These are phyloP conservation scores for Uropetala carovei DNA, from an alignment of 2,888 invertebrate genomes.

Conservation along the genomic window DNA sequence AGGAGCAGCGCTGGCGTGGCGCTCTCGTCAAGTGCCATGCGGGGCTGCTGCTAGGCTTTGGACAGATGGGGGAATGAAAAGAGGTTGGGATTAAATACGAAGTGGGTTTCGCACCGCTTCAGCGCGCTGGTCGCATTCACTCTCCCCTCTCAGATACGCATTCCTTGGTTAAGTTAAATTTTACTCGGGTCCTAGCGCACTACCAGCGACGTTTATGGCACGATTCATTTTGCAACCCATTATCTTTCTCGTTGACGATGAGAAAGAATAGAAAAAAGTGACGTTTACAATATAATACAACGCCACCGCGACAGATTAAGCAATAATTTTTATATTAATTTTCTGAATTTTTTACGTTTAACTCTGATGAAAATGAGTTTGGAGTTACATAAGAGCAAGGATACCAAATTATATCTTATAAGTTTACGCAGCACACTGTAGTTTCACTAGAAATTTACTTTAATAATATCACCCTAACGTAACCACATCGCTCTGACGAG, in stretches of 20 bases:
- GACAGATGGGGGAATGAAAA: not conserved
- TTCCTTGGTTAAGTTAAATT: too few species aligned
- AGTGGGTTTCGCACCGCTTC: not conserved
- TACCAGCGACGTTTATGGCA: not conserved
- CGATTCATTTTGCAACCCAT: not conserved
- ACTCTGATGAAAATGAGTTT: too few species aligned
- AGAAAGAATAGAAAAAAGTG: not conserved
- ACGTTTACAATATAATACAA: not conserved
- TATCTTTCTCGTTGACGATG: not conserved
- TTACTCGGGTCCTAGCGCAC: not conserved
- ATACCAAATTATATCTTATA: too few species aligned
- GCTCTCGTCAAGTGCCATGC: slow-evolving; percentile 13
- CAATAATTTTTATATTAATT: too few species aligned
- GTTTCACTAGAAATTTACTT: too few species aligned
- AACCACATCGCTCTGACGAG: too few species aligned
- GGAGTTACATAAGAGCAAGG: too few species aligned
- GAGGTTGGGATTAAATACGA: not conserved
- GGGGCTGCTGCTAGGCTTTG: not conserved
- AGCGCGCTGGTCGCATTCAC: slow-evolving; percentile 15
- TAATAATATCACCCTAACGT: too few species aligned
- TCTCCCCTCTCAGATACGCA: not conserved
- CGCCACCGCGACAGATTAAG: too few species aligned
- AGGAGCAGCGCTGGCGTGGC: not conserved
- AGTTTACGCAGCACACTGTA: too few species aligned
- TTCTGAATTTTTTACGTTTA: too few species aligned